These are phyloP conservation scores for Mimachlamys varia DNA, from an alignment of 2,888 invertebrate species.

Conservation along the genomic window DNA sequence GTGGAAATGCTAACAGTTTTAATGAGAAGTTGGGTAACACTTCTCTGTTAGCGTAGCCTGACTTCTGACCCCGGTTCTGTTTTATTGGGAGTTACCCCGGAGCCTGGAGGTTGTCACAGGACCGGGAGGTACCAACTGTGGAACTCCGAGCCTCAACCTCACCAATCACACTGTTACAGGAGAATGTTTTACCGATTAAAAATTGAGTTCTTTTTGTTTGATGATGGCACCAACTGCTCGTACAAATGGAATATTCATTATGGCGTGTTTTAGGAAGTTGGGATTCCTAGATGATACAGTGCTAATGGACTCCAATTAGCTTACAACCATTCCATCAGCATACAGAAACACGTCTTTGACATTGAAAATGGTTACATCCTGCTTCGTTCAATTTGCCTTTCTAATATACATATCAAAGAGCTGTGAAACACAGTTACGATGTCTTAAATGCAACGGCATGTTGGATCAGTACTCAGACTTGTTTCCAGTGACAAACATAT, in stretches of 20 bases:
- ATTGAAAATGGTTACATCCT: not conserved
- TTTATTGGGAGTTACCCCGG: not conserved
- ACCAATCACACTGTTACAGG: not conserved
- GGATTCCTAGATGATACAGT: not conserved
- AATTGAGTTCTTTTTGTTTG: not conserved
- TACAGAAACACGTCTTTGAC: not conserved
- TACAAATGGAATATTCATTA: not conserved
- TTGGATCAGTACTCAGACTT: no score
- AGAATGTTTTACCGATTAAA: not conserved
- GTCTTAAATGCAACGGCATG: no score
- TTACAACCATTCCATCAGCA: not conserved
- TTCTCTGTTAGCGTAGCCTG: not conserved
- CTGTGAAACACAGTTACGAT: no score
- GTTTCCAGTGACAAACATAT: no score
- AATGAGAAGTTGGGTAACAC: not conserved
- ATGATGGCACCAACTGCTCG: not conserved
- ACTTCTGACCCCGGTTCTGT: not conserved
- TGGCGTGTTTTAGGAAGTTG: not conserved
- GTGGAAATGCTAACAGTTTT: not conserved
- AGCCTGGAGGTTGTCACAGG: not conserved
- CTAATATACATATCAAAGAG: not conserved
- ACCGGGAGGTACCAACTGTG: not conserved
- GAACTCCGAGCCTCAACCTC: not conserved
- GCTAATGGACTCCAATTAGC: slow-evolving; percentile 13
- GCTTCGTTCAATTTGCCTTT: not conserved